Evolutionary conservation across 2,888 invertebrate species (phyloP).

Genomic region (Hypomecis punctinalis): DNA sequence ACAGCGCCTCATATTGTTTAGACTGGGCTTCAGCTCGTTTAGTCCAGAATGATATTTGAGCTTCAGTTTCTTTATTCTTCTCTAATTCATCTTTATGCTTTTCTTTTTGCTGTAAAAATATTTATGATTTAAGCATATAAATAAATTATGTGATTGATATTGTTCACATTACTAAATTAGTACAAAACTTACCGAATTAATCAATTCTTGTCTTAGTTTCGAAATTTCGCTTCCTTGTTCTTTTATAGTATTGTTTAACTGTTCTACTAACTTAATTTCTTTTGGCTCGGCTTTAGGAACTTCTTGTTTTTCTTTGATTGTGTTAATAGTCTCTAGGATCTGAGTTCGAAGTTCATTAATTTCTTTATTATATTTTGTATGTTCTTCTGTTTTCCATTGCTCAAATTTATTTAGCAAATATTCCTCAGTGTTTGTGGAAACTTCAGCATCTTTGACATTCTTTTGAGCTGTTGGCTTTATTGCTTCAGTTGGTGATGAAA

Average conservation of each 20-base stretch:
- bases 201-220: conserved; percentile 75
- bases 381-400: conserved; percentile 82
- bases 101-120: conserved; percentile 57
- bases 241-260: conserved; percentile 74
- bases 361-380: conserved; percentile 82
- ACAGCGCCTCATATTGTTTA: conserved; percentile 69
- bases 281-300: conserved; percentile 45
- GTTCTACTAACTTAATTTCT: conserved; percentile 65
- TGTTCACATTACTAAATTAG: not conserved
- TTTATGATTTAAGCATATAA: not conserved
- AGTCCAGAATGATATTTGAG: conserved; percentile 67
- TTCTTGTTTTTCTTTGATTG: conserved; percentile 64
- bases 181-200: conserved; percentile 63
- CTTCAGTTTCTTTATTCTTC: conserved; percentile 64
- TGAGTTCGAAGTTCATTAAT: conserved; percentile 74
- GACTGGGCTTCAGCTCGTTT: conserved; percentile 70
- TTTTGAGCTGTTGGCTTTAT: conserved; percentile 39
- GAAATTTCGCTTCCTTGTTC: conserved; percentile 83
- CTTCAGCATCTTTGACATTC: conserved; percentile 67
- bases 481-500: conserved; percentile 24
- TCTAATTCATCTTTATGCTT: conserved; percentile 58
- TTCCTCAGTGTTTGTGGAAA: conserved; percentile 63
- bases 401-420: conserved; percentile 73
- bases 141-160: not conserved
- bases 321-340: conserved; percentile 70